A percentile compares a stretch with the other conserved stretches of the same genome.
Conservation (phyloP, 2,888 invertebrate genomes). For the Odontocolon sp. region DNA sequence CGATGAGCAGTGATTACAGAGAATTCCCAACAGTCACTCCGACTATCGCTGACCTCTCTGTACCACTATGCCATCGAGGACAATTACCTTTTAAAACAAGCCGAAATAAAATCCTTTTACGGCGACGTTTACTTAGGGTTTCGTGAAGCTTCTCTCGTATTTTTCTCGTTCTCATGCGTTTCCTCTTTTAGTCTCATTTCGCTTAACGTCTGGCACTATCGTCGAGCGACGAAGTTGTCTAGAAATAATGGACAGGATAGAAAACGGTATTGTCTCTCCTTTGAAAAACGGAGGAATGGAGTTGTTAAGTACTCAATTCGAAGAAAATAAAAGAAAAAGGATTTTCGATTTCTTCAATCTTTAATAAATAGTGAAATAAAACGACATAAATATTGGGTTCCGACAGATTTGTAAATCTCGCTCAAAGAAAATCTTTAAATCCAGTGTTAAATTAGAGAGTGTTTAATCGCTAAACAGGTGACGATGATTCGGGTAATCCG, state of each 20-base stretch:
- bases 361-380: too few species aligned
- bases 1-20: constrained; percentile 50
- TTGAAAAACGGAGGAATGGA: neutral
- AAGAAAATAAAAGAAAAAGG: neutral
- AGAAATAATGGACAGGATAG: constrained; percentile 29
- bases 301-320: constrained; percentile 20
- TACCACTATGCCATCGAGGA: neutral
- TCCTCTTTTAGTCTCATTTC: constrained; percentile 1
- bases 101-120: constrained; percentile 47
- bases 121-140: constrained; percentile 19
- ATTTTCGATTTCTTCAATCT: too few species aligned
- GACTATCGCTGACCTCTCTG: neutral
- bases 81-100: constrained; percentile 35
- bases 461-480: too few species aligned
- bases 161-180: neutral
- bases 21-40: constrained; percentile 18
- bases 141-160: constrained; percentile 15
- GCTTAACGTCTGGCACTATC: constrained; percentile 10
- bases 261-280: neutral
- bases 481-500: too few species aligned
- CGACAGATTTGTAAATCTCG: too few species aligned
- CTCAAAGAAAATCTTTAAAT: too few species aligned
- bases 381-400: too few species aligned
- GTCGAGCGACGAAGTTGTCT: constrained; percentile 16
- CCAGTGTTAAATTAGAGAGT: too few species aligned